phyloP scores from a whole-genome alignment of 2,113 vertebrate species.

The Peromyscus leucopus region DNA sequence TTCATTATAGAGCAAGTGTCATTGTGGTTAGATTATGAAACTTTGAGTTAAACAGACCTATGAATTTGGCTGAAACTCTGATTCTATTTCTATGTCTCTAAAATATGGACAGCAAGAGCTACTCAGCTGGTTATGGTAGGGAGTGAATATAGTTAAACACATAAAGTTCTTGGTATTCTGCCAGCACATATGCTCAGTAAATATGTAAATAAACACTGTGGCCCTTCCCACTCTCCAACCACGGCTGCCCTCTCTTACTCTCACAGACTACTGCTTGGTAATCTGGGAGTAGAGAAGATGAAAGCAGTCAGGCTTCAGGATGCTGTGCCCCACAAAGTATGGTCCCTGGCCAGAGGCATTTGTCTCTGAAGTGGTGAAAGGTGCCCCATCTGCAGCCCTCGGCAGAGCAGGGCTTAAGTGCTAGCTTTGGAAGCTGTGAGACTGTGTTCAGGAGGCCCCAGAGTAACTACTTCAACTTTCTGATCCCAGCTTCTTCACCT shows the following conservation, averaged over 20 bases:
- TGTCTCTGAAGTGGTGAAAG: neutral
- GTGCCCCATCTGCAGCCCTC: neutral
- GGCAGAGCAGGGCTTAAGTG: neutral
- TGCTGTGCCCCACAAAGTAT: neutral
- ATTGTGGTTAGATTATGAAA: neutral
- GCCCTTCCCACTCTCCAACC: neutral
- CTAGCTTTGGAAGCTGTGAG: neutral
- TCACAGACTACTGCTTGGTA: neutral
- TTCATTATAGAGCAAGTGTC: neutral
- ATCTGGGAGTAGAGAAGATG: neutral
- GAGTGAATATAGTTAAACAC: neutral
- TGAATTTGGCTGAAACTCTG: slow-evolving; percentile 29
- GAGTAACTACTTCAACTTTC: slow-evolving; percentile 11
- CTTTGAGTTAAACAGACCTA: slow-evolving; percentile 38
- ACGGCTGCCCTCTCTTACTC: neutral
- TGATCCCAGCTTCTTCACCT: neutral
- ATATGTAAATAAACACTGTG: neutral
- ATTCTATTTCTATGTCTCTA: slow-evolving; percentile 41
- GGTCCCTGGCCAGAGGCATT: neutral
- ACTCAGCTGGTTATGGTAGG: neutral
- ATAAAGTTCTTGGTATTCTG: neutral
- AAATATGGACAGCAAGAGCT: neutral
- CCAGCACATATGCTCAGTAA: neutral
- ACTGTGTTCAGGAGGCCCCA: neutral
- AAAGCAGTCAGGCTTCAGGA: neutral